Percentiles rank a stretch among this genome's conserved stretches.
phyloP scores from a whole-genome alignment of 2,888 invertebrate species.

The Pheosia gnoma region DNA sequence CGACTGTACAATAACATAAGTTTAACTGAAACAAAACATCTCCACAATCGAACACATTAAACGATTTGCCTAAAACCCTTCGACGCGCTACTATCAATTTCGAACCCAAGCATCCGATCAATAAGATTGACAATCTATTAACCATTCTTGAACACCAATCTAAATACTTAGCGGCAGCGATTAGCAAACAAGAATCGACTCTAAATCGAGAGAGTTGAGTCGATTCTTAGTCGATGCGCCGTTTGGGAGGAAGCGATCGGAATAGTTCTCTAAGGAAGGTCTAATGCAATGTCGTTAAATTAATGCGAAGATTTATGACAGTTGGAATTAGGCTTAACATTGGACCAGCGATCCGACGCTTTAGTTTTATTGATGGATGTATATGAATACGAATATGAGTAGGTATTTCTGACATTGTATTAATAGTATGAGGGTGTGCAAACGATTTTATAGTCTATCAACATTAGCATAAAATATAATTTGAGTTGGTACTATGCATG shows the following conservation, averaged over 20 bases:
- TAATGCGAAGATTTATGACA: constrained; percentile 82
- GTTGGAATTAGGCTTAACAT: constrained; percentile 69
- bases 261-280: constrained; percentile 84
- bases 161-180: constrained; percentile 17
- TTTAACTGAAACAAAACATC: constrained; percentile 67
- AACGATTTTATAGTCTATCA: constrained; percentile 32
- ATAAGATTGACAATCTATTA: constrained; percentile 69
- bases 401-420: constrained; percentile 30
- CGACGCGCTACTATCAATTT: constrained; percentile 36
- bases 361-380: constrained; percentile 55
- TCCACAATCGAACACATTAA: constrained; percentile 73
- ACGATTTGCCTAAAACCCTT: constrained; percentile 75
- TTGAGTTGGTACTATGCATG: too few relatives aligned
- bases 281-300: constrained; percentile 82
- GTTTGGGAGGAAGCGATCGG: constrained; percentile 84
- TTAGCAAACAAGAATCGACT: constrained; percentile 33
- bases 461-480: not conserved
- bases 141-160: constrained; percentile 37
- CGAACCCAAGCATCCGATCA: constrained; percentile 46
- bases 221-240: constrained; percentile 27
- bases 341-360: constrained; percentile 56
- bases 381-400: constrained; percentile 47
- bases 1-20: constrained; percentile 22
- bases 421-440: constrained; percentile 12
- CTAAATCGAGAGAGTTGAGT: constrained; percentile 25